Base-by-base conservation (phyloP, 2,888 invertebrate genomes). In the Meandrusa payeni region DNA sequence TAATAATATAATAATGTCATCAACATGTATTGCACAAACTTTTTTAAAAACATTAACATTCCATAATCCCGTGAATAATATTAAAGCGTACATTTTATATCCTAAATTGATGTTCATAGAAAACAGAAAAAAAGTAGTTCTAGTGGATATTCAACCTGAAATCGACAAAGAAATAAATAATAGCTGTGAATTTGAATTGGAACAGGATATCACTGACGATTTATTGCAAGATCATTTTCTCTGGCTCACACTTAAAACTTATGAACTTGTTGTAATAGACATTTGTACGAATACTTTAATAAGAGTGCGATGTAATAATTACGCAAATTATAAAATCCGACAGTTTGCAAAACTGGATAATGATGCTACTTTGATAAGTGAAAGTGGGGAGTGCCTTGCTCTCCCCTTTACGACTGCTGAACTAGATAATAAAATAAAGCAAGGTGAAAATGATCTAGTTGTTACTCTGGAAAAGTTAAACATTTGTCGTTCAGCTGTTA, bases 201-300 rank as follows among this genome's bases (percentile, higher is more conserved):
- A 70, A 20, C 52, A 63, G 20, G 69, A 71, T 48, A 68, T 85
- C 22, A 42, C 54, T 11, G 70, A 74, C 49, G 64, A 61, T 46
- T 49, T 57, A 28, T 46, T 76, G 6, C 61, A 70, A 36, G 65
- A 74, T 10, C 53, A 70, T 27, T 58, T 71, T 41, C 47, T 87
- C 5, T 86, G 81, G 82, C 40, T 82, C 15, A 54, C 73, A 29
- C 55, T 80, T 9, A 64, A 66, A 46, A 72, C 76, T 5, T 74
- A 71, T 23, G 64, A 74, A 50, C 55, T 86, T 10, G 45, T 59
- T 5, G 61, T 76, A n/a, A 59, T 75, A 22, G 57, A 81, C 49
- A 47, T 76, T 7, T 2, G 54, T 1, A 62, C 55, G 7, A 62
- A 62, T n/a, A 45, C 44, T 5, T 57, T 64, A 49, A 47, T 69